Percentiles rank a stretch among this genome's conserved stretches.
phyloP scores from a whole-genome alignment of 2,113 vertebrate species.

The Fregata magnificens region DNA sequence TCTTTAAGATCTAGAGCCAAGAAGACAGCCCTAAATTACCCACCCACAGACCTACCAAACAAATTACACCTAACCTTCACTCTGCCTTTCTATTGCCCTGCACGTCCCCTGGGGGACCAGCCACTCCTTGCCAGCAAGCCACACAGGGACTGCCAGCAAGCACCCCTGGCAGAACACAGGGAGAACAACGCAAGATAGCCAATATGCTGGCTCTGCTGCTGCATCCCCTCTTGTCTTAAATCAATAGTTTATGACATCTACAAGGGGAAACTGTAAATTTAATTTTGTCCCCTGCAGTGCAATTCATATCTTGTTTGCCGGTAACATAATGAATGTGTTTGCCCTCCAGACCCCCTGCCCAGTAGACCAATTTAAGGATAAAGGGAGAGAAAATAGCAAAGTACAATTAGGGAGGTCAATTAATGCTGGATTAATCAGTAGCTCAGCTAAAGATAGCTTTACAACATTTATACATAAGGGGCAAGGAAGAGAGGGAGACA shows the following conservation, averaged over 20 bases:
- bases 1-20: background rate
- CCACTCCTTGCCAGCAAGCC: background rate
- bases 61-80: background rate
- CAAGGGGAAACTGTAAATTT: conserved; percentile 81
- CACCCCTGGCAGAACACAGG: background rate
- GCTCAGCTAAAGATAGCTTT: conserved; percentile 55
- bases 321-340: conserved; percentile 79
- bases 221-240: conserved; percentile 72
- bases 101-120: background rate
- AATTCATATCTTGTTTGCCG: conserved; percentile 76
- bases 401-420: conserved; percentile 67
- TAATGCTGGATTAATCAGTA: conserved; percentile 73
- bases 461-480: background rate
- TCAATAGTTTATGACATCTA: conserved; percentile 82
- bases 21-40: background rate
- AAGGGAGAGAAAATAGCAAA: conserved; percentile 72
- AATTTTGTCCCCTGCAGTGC: conserved; percentile 78
- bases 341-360: conserved; percentile 73
- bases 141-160: background rate
- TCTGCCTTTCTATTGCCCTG: background rate
- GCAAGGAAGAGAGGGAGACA: background rate
- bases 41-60: background rate
- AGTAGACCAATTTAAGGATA: conserved; percentile 74
- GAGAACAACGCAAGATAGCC: background rate
- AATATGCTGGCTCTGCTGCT: conserved; percentile 35